Percentiles rank a stretch among this genome's conserved stretches.
phyloP scores from a whole-genome alignment of 2,888 invertebrate genomes.

The Thereva unica region DNA sequence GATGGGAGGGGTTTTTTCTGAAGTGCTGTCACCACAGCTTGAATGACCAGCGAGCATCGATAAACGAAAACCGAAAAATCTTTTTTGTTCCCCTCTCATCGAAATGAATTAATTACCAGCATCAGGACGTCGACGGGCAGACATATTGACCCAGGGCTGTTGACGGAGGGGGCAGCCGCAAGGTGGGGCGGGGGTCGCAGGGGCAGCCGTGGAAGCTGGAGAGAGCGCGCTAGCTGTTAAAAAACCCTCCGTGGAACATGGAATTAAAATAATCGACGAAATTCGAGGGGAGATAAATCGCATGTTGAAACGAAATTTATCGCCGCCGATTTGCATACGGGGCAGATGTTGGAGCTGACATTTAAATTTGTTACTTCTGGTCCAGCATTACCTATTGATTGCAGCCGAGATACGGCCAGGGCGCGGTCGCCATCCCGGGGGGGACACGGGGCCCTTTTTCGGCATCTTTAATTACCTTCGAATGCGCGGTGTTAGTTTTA shows the following conservation, averaged over 20 bases:
- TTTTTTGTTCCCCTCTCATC: neutral
- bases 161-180: no score
- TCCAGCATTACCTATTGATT: constrained; percentile 1
- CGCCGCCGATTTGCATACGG: constrained; percentile 37
- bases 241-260: neutral
- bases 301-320: constrained; percentile 41
- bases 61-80: neutral
- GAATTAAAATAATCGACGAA: constrained; percentile 14
- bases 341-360: constrained; percentile 41
- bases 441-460: no score
- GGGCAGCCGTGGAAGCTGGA: neutral
- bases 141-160: no score
- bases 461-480: no score
- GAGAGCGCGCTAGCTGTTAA: neutral
- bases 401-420: no score
- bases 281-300: constrained; percentile 35
- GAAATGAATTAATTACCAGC: neutral
- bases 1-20: no score
- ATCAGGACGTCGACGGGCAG: neutral
- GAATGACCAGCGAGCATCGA: neutral
- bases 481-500: no score
- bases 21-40: no score
- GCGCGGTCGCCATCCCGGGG: no score
- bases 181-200: neutral
- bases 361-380: constrained; percentile 38